Evolutionary conservation across 2,888 invertebrate species (phyloP).

Genomic region (Miltochrista miniata): DNA sequence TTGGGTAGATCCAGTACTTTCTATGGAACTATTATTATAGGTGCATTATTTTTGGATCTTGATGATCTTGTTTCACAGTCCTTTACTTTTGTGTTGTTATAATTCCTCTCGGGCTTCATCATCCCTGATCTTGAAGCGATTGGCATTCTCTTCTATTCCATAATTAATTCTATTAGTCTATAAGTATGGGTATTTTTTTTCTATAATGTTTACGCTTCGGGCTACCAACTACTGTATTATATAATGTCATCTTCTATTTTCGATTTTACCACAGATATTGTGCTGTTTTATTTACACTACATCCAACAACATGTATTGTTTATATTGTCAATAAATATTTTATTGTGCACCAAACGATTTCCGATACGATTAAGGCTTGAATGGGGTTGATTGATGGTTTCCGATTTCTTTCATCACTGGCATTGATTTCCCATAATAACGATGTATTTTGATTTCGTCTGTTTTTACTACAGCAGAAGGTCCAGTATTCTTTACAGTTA

Average conservation of each 20-base stretch:
- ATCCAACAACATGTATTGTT: background rate
- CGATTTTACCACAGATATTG: background rate
- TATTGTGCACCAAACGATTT: constrained; percentile 5
- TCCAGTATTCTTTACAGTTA: background rate
- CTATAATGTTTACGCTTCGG: too few relatives aligned
- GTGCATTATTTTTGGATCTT: too few relatives aligned
- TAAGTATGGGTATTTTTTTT: too few relatives aligned
- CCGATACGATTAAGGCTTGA: constrained; percentile 5
- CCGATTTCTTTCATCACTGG: constrained; percentile 1
- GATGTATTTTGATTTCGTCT: constrained; percentile 1
- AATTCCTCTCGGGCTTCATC: too few relatives aligned
- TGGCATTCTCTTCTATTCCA: too few relatives aligned
- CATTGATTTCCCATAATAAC: constrained; percentile 4
- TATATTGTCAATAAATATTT: constrained; percentile 3
- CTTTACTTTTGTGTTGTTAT: too few relatives aligned
- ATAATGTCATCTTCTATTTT: constrained; percentile 11
- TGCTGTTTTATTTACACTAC: background rate
- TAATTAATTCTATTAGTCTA: too few relatives aligned
- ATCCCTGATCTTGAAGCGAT: too few relatives aligned
- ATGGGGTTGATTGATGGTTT: constrained; percentile 8
- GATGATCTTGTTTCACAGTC: too few relatives aligned
- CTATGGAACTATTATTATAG: too few relatives aligned
- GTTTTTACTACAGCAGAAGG: background rate
- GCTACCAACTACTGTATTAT: too few relatives aligned
- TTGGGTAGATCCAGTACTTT: too few relatives aligned